Conservation (phyloP, 2,113 vertebrate species). For the Podarcis raffonei region DNA sequence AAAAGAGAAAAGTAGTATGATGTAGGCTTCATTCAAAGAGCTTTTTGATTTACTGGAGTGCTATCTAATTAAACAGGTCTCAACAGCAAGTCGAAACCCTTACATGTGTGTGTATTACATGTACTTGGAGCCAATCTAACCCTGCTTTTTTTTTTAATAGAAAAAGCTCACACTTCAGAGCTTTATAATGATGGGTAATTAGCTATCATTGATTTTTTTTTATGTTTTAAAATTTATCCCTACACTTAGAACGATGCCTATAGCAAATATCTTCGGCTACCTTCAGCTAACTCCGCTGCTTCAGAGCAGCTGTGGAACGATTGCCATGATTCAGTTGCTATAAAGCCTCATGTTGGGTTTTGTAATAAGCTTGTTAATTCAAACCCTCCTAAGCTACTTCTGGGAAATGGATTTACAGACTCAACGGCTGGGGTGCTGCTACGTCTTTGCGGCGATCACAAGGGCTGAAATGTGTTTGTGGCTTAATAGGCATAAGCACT, state of each 20-base stretch:
- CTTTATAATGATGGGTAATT: slow-evolving; percentile 24
- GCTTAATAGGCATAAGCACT: too few species aligned
- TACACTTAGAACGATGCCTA: neutral
- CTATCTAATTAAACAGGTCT: neutral
- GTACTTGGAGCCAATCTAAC: neutral
- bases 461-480: neutral
- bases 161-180: neutral
- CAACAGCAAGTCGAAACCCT: neutral
- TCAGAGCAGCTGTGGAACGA: neutral
- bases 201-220: slow-evolving; percentile 2
- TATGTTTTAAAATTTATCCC: neutral
- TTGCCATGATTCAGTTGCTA: neutral
- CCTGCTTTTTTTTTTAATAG: neutral
- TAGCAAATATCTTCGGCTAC: slow-evolving; percentile 1
- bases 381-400: neutral
- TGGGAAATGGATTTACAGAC: neutral
- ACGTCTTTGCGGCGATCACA: neutral
- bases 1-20: neutral
- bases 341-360: neutral
- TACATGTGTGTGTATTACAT: neutral
- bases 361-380: neutral
- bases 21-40: neutral
- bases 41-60: neutral
- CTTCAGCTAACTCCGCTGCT: neutral
- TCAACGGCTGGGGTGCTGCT: neutral